These are phyloP conservation scores for Drosophila hydei DNA, from an alignment of 1,140 invertebrate species.

Conservation along the genomic window DNA sequence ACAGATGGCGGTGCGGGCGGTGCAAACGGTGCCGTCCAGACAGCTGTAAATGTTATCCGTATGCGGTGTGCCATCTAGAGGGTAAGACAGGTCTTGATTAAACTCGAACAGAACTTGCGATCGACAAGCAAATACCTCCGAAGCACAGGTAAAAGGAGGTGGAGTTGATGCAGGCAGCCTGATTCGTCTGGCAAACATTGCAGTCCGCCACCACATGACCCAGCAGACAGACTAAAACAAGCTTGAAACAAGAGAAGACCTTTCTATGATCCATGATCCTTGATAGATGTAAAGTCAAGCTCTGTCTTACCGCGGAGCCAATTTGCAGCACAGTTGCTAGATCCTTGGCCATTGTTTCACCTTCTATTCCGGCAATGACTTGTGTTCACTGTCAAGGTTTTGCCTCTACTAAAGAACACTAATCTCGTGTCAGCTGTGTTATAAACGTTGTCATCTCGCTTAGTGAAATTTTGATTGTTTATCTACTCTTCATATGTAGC, in stretches of 20 bases:
- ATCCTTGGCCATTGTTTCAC: no score
- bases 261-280: not conserved
- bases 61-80: slow-evolving; percentile 46
- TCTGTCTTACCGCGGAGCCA: slow-evolving; percentile 34
- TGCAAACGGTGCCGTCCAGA: slow-evolving; percentile 70
- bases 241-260: slow-evolving; percentile 10
- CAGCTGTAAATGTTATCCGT: slow-evolving; percentile 64
- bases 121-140: slow-evolving; percentile 47
- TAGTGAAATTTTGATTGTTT: slow-evolving; percentile 57
- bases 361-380: not conserved
- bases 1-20: slow-evolving; percentile 65
- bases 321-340: slow-evolving; percentile 20
- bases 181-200: slow-evolving; percentile 73
- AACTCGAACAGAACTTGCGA: no score
- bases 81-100: not conserved
- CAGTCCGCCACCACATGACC: slow-evolving; percentile 40
- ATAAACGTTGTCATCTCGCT: slow-evolving; percentile 14
- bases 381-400: slow-evolving; percentile 69
- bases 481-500: slow-evolving; percentile 40
- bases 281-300: no score
- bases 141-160: slow-evolving; percentile 78
- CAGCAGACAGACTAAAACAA: slow-evolving; percentile 32
- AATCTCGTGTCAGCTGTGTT: slow-evolving; percentile 10
- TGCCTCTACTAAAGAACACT: slow-evolving; percentile 44
- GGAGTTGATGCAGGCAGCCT: slow-evolving; percentile 76